These are phyloP conservation scores for Scaptodrosophila lebanonensis DNA, from an alignment of 1,140 invertebrate genomes.

Conservation along the genomic window DNA sequence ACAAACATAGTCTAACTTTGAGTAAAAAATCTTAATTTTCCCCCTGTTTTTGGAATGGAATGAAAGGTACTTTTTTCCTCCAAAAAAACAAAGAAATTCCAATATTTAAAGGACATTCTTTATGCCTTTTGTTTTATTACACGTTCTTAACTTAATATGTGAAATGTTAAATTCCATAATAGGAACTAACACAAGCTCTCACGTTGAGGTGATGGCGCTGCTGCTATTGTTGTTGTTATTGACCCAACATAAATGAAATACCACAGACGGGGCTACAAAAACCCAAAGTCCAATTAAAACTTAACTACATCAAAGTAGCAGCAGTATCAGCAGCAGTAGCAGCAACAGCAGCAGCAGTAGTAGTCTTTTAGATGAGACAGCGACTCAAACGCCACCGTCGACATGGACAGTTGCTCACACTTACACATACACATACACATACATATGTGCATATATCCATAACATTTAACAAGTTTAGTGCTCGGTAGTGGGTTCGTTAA, in stretches of 20 bases:
- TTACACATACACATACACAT: slow-evolving; percentile 4
- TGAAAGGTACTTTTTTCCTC: too few relatives aligned
- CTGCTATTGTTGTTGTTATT: slow-evolving; percentile 15
- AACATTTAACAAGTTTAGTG: slow-evolving; percentile 71
- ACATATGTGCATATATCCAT: slow-evolving; percentile 25
- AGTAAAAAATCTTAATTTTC: too few relatives aligned
- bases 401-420: slow-evolving; percentile 21
- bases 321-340: slow-evolving; percentile 44
- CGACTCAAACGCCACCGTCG: too few relatives aligned
- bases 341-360: slow-evolving; percentile 42
- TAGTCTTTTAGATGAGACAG: slow-evolving; percentile 44
- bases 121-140: background rate
- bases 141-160: slow-evolving; percentile 32
- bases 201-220: slow-evolving; percentile 18
- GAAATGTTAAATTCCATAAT: slow-evolving; percentile 34
- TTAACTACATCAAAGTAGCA: slow-evolving; percentile 76
- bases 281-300: slow-evolving; percentile 76
- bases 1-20: too few relatives aligned
- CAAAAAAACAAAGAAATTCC: too few relatives aligned
- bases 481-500: slow-evolving; percentile 21
- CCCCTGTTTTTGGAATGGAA: too few relatives aligned
- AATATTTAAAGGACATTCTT: too few relatives aligned
- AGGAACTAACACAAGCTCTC: slow-evolving; percentile 1
- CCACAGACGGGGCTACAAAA: slow-evolving; percentile 61
- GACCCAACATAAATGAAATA: slow-evolving; percentile 55